Percentiles rank a stretch among this genome's conserved stretches.
These are phyloP conservation scores for Noctilio leporinus DNA, from an alignment of 2,113 vertebrate species.

Conservation along the genomic window DNA sequence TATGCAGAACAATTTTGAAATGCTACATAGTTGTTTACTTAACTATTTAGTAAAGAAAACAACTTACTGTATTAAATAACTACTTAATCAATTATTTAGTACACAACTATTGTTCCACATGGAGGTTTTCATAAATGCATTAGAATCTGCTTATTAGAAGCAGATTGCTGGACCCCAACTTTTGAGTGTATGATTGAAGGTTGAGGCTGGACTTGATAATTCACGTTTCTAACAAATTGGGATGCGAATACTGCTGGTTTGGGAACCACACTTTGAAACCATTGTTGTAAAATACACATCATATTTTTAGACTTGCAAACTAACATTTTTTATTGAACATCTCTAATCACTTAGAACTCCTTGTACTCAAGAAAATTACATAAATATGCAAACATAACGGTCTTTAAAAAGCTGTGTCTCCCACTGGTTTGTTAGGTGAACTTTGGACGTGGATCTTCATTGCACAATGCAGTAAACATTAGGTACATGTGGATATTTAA, in stretches of 20 bases:
- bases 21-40: background rate
- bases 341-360: background rate
- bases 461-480: background rate
- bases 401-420: background rate
- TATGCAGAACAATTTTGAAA: conserved; percentile 10
- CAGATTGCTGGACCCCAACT: background rate
- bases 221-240: conserved; percentile 14
- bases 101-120: background rate
- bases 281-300: background rate
- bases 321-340: background rate
- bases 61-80: background rate
- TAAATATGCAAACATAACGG: background rate
- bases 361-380: background rate
- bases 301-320: conserved; percentile 1
- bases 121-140: background rate
- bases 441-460: background rate
- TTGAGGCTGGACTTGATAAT: background rate
- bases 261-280: background rate
- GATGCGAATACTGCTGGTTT: background rate
- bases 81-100: conserved; percentile 20
- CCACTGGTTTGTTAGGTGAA: background rate
- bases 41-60: background rate
- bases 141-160: conserved; percentile 31
- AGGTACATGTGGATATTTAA: background rate
- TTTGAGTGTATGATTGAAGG: background rate